Evolutionary conservation across 2,797 vertebrate species (phyloP).

Genomic region (Heteromormyrus szaboi): DNA sequence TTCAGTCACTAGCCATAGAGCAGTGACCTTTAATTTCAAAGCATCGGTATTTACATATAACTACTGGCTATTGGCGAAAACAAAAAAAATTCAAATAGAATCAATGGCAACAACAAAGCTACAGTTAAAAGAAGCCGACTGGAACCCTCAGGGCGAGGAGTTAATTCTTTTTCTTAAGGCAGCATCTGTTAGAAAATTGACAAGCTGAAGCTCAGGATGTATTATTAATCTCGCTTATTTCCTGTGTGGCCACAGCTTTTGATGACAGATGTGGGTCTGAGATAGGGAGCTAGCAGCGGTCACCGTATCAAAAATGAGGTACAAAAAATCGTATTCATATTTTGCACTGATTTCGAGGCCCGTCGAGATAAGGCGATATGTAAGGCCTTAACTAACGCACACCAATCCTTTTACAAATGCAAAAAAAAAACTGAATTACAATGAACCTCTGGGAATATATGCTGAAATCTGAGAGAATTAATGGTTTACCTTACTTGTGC

Average conservation of each 20-base stretch:
- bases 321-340: background rate
- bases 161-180: slow-evolving; percentile 17
- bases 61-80: background rate
- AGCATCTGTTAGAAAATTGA: slow-evolving; percentile 14
- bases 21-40: background rate
- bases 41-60: slow-evolving; percentile 13
- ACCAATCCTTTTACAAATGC: background rate
- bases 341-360: background rate
- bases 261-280: background rate
- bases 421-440: background rate
- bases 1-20: background rate
- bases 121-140: background rate
- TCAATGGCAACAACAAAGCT: background rate
- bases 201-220: background rate
- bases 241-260: background rate
- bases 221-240: background rate
- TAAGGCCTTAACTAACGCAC: background rate
- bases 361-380: background rate
- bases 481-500: background rate
- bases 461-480: background rate
- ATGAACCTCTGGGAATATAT: background rate
- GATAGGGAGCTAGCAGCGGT: background rate
- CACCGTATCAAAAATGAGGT: background rate
- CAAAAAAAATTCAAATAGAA: background rate
- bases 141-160: background rate